These are phyloP conservation scores for Scaptomyza graminum DNA, from an alignment of 1,140 invertebrate genomes.

Conservation along the genomic window DNA sequence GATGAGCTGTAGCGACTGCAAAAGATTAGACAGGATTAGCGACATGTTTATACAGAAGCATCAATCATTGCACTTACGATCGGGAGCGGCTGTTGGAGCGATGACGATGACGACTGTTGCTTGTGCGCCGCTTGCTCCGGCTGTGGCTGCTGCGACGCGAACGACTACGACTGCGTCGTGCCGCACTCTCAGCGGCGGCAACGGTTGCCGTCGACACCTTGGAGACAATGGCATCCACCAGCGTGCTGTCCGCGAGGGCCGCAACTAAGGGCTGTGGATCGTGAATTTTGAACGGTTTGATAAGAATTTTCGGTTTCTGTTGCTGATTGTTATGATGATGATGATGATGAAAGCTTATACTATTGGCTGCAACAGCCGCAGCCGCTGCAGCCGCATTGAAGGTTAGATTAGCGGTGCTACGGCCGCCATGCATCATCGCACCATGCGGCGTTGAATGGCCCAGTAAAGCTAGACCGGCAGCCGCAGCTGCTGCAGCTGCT, in stretches of 20 bases:
- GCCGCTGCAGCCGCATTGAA: slow-evolving; percentile 70
- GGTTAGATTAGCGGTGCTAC: slow-evolving; percentile 48
- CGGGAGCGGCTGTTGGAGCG: slow-evolving; percentile 83
- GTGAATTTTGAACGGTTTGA: slow-evolving; percentile 84
- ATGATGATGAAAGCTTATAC: slow-evolving; percentile 78
- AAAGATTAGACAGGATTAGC: not conserved
- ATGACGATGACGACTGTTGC: slow-evolving; percentile 61
- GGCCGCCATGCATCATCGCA: slow-evolving; percentile 9
- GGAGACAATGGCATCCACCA: slow-evolving; percentile 81
- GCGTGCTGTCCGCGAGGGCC: slow-evolving; percentile 75
- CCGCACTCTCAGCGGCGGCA: slow-evolving; percentile 77
- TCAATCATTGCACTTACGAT: slow-evolving; percentile 79
- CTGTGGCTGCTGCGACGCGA: slow-evolving; percentile 56
- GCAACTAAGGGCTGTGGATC: slow-evolving; percentile 83
- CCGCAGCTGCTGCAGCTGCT: slow-evolving; percentile 39
- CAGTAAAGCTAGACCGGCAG: slow-evolving; percentile 44
- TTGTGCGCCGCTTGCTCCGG: slow-evolving; percentile 61
- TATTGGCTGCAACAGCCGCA: slow-evolving; percentile 72
- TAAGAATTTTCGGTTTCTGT: slow-evolving; percentile 83
- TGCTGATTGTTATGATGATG: slow-evolving; percentile 60
- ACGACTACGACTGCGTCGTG: slow-evolving; percentile 75
- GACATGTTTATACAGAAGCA: not conserved
- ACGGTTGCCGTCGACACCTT: slow-evolving; percentile 82
- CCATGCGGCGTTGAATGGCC: slow-evolving; percentile 46
- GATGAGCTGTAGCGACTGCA: slow-evolving; percentile 84